Base-by-base conservation (phyloP, 2,797 vertebrate genomes). In the Danio choprae region DNA sequence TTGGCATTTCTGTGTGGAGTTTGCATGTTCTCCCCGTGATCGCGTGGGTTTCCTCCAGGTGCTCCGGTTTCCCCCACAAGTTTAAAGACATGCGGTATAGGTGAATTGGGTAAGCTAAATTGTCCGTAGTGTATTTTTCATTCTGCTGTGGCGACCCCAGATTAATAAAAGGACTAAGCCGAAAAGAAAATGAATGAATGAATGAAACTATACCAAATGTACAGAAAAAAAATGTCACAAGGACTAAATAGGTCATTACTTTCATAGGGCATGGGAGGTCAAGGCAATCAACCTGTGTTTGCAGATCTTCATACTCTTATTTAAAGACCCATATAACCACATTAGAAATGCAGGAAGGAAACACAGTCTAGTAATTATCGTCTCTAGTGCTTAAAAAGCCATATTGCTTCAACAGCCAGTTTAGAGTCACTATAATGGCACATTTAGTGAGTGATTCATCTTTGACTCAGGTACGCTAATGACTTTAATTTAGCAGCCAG, bases 221-320 rank as follows among this genome's bases (percentile, higher is more conserved):
- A 60, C 40, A 36, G 20, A 59, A 12, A 7, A n/a, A 72, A 48
- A 48, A 55, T 46, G 56, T 60, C 20, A 60, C 10, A 74, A 59
- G 41, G 15, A 36, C 11, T 74, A 74, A 74, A 48, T 48, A 18
- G 22, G 6, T 41, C 56, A 60, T 60, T 74, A 48, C 22, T 59
- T 60, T 74, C 3, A 46, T 46, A 3, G 41, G n/a, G 50, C 20
- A 36, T 56, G 53, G 22, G 58, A 48, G 58, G 10, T 51, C 73
- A 75, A 22, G 58, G 12, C 50, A 75, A 75, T 75, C 62, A 75
- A 63, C 75, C 67, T 7, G 36, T 62, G 36, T 7, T 62, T 62
- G 29, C 36, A 40, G 29, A n/a, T 40, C 15, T 29, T 36, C 13
- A 1, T 36, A 62, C 16, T 51, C 5, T 8, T 18, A 50, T 38